Percentiles rank a stretch among this genome's conserved stretches.
Evolutionary conservation across 2,888 invertebrate species (phyloP).

Genomic region (Cotesia congregata): DNA sequence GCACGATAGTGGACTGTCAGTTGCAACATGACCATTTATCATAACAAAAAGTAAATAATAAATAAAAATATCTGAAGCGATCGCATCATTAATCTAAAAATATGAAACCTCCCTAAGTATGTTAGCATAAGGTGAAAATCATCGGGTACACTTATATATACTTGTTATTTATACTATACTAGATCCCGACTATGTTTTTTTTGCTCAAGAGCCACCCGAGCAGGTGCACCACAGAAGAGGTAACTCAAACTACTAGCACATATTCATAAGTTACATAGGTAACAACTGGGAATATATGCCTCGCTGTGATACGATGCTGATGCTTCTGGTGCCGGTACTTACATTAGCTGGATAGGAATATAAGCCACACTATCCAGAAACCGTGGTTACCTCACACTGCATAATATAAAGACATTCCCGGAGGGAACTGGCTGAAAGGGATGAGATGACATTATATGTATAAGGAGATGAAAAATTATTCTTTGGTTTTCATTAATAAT

Average conservation of each 20-base stretch:
- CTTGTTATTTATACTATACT: neutral
- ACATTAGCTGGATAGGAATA: neutral
- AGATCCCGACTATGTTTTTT: neutral
- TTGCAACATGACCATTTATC: slow-evolving; percentile 16
- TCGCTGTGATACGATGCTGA: neutral
- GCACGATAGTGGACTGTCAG: neutral
- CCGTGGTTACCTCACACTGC: neutral
- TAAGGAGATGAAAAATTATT: neutral
- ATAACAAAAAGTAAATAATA: slow-evolving; percentile 16
- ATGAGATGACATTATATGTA: slow-evolving; percentile 13
- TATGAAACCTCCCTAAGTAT: neutral
- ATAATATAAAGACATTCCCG: slow-evolving; percentile 16
- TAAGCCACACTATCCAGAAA: neutral
- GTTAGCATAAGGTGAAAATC: slow-evolving; percentile 1
- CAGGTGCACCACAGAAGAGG: slow-evolving; percentile 11
- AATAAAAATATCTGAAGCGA: neutral
- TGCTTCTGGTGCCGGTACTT: neutral
- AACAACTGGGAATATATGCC: slow-evolving; percentile 6
- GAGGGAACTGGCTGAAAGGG: neutral
- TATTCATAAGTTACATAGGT: slow-evolving; percentile 9
- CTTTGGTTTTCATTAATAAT: neutral
- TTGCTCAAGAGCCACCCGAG: slow-evolving; percentile 18
- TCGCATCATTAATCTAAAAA: neutral
- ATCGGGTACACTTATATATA: neutral
- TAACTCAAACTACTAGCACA: slow-evolving; percentile 1